Evolutionary conservation across 2,797 vertebrate species (phyloP).

Genomic region (Hyperoplus lanceolatus): DNA sequence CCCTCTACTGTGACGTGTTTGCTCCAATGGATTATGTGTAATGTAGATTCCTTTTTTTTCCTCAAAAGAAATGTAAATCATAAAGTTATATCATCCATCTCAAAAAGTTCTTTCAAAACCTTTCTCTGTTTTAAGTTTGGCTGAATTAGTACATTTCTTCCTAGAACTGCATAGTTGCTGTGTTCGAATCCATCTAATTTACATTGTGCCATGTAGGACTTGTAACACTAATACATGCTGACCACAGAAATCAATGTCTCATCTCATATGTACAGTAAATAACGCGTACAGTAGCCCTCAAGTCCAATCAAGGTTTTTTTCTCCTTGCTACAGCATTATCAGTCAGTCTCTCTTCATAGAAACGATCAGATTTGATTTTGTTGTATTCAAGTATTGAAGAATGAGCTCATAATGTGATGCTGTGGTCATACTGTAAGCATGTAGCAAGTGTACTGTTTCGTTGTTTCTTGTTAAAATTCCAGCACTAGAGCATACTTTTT

Average conservation of each 20-base stretch:
- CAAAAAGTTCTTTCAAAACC: conserved; percentile 31
- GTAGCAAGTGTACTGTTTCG: conserved; percentile 35
- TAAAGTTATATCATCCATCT: conserved; percentile 17
- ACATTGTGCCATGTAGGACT: conserved; percentile 75
- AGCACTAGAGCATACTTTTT: conserved; percentile 16
- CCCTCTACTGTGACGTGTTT: conserved; percentile 16
- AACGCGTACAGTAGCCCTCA: conserved; percentile 69
- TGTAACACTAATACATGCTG: conserved; percentile 78
- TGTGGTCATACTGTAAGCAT: conserved; percentile 26
- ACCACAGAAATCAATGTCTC: conserved; percentile 81
- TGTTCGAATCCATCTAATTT: conserved; percentile 72
- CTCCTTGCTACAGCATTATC: conserved; percentile 57
- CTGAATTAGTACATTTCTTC: conserved; percentile 30
- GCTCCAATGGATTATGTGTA: conserved; percentile 13
- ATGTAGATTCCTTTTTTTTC: background rate
- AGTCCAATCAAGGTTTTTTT: conserved; percentile 64
- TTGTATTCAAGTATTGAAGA: conserved; percentile 44
- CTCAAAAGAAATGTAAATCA: conserved; percentile 8
- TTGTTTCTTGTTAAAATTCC: conserved; percentile 52
- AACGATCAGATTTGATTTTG: conserved; percentile 45
- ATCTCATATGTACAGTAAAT: conserved; percentile 76
- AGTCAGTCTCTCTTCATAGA: conserved; percentile 42
- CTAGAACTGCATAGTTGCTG: conserved; percentile 65
- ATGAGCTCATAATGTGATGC: conserved; percentile 36
- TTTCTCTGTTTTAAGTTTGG: conserved; percentile 37